phyloP scores from a whole-genome alignment of 2,888 invertebrate species.

The Beris chalybata region DNA sequence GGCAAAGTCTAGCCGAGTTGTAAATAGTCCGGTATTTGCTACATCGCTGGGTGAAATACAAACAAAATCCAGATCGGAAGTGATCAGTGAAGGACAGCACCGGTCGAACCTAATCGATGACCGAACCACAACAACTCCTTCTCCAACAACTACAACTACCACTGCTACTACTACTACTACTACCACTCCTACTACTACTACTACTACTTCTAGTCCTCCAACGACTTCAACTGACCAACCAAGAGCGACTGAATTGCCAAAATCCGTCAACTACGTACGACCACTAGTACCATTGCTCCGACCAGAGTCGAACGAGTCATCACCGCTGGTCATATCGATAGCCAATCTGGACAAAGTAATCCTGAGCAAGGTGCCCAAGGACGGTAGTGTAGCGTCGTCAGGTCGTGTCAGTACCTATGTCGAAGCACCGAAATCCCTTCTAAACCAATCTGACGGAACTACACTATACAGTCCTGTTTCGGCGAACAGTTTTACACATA shows the following conservation, averaged over 20 bases:
- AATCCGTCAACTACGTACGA: slow-evolving; percentile 49
- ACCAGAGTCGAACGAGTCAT: slow-evolving; percentile 56
- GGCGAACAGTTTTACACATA: slow-evolving; percentile 1
- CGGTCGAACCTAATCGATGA: neutral
- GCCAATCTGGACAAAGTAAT: slow-evolving; percentile 56
- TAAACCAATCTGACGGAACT: slow-evolving; percentile 14
- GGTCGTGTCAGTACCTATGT: slow-evolving; percentile 47
- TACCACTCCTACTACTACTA: slow-evolving; percentile 31
- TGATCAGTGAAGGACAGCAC: neutral
- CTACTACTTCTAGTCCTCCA: neutral
- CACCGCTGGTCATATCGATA: slow-evolving; percentile 56
- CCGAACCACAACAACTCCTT: slow-evolving; percentile 19
- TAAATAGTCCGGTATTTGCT: slow-evolving; percentile 54
- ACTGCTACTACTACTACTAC: slow-evolving; percentile 18
- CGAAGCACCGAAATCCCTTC: slow-evolving; percentile 44
- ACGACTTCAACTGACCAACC: slow-evolving; percentile 38
- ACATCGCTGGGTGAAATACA: slow-evolving; percentile 49
- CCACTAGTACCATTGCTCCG: slow-evolving; percentile 53
- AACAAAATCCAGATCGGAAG: slow-evolving; percentile 44
- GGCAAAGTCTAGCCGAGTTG: slow-evolving; percentile 45
- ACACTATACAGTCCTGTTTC: slow-evolving; percentile 29
- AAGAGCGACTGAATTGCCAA: slow-evolving; percentile 15
- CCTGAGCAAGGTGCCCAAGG: slow-evolving; percentile 51
- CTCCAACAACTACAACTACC: slow-evolving; percentile 26
- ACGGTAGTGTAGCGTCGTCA: slow-evolving; percentile 47